Evolutionary conservation across 2,888 invertebrate species (phyloP).

Genomic region (Mythimna ferrago): DNA sequence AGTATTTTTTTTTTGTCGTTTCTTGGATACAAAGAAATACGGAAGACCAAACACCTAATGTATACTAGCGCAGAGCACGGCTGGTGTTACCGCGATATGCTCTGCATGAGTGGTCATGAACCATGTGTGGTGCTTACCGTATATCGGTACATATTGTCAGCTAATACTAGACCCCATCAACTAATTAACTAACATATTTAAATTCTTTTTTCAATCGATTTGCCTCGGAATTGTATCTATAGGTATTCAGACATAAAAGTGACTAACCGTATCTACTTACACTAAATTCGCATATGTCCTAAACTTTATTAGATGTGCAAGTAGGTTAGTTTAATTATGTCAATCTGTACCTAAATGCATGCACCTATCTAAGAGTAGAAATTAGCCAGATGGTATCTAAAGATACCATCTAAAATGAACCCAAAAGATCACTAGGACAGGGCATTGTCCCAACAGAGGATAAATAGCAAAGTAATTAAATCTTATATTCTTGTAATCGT

Average conservation of each 20-base stretch:
- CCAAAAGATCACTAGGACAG: slow-evolving; percentile 16
- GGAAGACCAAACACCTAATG: neutral
- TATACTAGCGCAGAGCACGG: neutral
- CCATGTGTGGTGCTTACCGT: neutral
- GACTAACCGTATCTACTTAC: neutral
- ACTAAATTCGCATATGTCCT: neutral
- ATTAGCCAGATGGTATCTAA: neutral
- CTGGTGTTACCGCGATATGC: neutral
- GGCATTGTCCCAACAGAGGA: slow-evolving; percentile 6
- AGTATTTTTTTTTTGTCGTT: neutral
- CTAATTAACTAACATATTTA: neutral
- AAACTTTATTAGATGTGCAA: neutral
- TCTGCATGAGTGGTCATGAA: slow-evolving; percentile 5
- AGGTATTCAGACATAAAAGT: neutral
- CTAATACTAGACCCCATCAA: neutral
- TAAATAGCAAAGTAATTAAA: neutral
- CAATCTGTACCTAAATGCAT: slow-evolving; percentile 5
- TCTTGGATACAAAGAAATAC: neutral
- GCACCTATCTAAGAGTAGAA: slow-evolving; percentile 13
- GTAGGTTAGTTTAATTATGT: neutral
- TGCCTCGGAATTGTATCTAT: neutral
- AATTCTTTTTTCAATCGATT: slow-evolving; percentile 6
- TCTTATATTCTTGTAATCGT: neutral
- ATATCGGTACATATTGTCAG: neutral
- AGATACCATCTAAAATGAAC: slow-evolving; percentile 18